These are phyloP conservation scores for Petroica traversi DNA, from an alignment of 2,113 vertebrate genomes.

Conservation along the genomic window DNA sequence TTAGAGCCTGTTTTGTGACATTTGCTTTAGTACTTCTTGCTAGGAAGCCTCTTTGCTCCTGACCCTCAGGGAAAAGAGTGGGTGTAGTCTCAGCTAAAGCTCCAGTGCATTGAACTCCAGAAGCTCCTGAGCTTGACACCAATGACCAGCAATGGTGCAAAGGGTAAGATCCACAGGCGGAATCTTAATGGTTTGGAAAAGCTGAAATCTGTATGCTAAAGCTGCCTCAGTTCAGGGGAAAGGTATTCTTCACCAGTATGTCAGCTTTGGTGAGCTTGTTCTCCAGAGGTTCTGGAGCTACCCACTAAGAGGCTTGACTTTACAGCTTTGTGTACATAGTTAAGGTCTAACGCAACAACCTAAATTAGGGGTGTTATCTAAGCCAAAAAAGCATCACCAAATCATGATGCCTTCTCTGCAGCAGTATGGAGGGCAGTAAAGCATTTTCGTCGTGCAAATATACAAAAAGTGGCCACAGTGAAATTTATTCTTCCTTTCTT, in stretches of 20 bases:
- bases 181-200: background rate
- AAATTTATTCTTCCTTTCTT: background rate
- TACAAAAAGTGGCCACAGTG: background rate
- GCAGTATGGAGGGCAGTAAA: background rate
- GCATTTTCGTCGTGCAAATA: background rate
- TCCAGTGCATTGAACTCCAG: background rate
- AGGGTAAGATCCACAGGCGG: background rate
- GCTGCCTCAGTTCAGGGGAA: background rate
- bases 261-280: background rate
- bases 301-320: background rate
- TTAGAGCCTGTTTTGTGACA: background rate
- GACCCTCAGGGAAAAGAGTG: background rate
- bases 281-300: background rate
- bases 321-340: background rate
- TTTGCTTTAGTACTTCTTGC: background rate
- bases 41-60: background rate
- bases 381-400: background rate
- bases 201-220: background rate
- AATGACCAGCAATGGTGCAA: background rate
- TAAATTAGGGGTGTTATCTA: background rate
- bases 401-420: background rate
- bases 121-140: background rate
- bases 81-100: background rate
- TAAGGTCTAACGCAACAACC: background rate
- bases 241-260: background rate